Conservation (phyloP, 1,140 invertebrate species). For the Hylyphantes graminicola region DNA sequence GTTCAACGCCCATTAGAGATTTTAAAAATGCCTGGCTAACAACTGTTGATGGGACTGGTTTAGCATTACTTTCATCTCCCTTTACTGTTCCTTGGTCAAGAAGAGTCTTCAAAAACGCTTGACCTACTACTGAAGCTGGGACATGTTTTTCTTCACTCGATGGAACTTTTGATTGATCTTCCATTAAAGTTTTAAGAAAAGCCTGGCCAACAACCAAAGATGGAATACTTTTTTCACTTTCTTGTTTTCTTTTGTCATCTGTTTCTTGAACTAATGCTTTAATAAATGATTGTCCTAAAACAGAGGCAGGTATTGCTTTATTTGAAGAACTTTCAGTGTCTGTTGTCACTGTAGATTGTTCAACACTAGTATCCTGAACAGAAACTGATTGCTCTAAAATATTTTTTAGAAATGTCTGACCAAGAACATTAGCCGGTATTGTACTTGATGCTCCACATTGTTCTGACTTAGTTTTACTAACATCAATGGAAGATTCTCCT, state of each 20-base stretch:
- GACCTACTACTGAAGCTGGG: slow-evolving; percentile 6
- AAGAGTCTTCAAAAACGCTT: slow-evolving; percentile 23
- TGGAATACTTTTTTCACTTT: slow-evolving; percentile 9
- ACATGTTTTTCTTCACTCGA: background rate
- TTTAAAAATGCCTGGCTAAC: slow-evolving; percentile 38
- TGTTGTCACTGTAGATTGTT: background rate
- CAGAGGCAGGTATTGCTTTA: slow-evolving; percentile 29
- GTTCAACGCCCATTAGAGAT: background rate
- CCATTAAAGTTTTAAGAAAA: slow-evolving; percentile 48
- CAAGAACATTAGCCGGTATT: slow-evolving; percentile 27
- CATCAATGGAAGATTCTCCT: slow-evolving; percentile 1
- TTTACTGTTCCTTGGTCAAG: background rate
- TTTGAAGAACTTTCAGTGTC: background rate
- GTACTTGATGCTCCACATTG: background rate
- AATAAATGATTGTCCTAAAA: slow-evolving; percentile 48
- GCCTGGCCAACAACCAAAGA: slow-evolving; percentile 48
- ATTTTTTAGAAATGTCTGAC: slow-evolving; percentile 30
- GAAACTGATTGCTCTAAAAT: slow-evolving; percentile 22
- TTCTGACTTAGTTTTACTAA: background rate
- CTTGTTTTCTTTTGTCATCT: background rate
- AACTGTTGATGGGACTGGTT: slow-evolving; percentile 25
- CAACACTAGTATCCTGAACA: background rate
- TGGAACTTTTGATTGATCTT: background rate
- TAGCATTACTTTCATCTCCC: background rate
- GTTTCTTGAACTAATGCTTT: slow-evolving; percentile 39